Base-by-base conservation (phyloP, 2,888 invertebrate species). In the Chaetogeoica ovagalla region DNA sequence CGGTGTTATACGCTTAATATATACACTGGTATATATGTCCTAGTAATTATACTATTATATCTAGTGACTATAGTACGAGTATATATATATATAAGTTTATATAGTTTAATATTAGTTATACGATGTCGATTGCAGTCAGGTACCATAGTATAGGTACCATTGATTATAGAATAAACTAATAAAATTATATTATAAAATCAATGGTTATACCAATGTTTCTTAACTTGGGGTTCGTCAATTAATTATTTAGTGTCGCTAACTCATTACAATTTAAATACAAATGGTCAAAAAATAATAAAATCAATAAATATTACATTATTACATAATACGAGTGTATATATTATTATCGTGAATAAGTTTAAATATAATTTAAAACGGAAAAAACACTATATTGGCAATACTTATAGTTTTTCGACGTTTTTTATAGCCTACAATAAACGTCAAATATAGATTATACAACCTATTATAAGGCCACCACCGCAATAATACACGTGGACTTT, bases 371-470 rank as follows among this genome's bases (percentile, higher is more conserved):
- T 55, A 55, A 55, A 55, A 55, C 55, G 55, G 55, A 55, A 15
- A 55, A 55, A 9, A 55, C 7, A 17, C 55, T n/a, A n/a, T 55
- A 55, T 55, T 55, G 17, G 55, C 11, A 55, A 55, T n/a, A n/a
- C n/a, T n/a, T 55, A 55, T 55, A 4, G 15, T 55, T 55, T 4
- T 13, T 15, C 17, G 57, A 43, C 19, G 19, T 57, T 57, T 57
- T 19, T 57, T 57, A 19, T 15, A 19, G 57, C 17, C 83, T 82
- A 69, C 82, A 83, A 76, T 83, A 83, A 82, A 84, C 84, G 63
- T 83, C 82, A 65, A 82, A 81, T 55, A 55, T 55, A 55, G 55
- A 55, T 55, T 55, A 55, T 55, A n/a, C 55, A 55, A 55, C 55
- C 55, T 55, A 17, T 55, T 4, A 55, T 55, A 55, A 55, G 55